Evolutionary conservation across 2,797 vertebrate species (phyloP).

Genomic region (Halcyon badia): DNA sequence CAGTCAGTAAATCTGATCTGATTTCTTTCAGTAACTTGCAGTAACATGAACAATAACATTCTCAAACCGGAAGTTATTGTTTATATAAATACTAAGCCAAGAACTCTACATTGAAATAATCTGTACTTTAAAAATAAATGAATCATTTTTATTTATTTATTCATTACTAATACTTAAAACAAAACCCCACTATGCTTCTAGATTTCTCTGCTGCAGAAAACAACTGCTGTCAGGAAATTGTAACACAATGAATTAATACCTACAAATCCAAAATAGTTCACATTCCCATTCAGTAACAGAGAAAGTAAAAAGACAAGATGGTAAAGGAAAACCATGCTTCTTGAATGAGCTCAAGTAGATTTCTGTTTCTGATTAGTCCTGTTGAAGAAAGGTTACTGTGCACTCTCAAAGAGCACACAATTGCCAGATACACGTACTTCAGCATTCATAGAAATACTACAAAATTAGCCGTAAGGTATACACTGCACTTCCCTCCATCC

Average conservation of each 20-base stretch:
- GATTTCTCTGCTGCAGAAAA: background rate
- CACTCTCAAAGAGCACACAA: background rate
- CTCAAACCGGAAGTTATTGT: background rate
- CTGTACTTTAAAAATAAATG: background rate
- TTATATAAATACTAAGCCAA: background rate
- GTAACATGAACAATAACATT: background rate
- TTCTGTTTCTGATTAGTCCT: background rate
- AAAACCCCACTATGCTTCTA: background rate
- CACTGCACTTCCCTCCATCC: background rate
- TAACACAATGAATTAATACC: background rate
- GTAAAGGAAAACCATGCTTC: background rate
- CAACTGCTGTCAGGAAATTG: background rate
- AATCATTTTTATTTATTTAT: background rate
- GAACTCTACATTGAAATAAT: background rate
- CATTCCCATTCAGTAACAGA: background rate
- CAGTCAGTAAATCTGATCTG: background rate
- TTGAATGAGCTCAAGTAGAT: background rate
- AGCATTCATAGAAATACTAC: background rate
- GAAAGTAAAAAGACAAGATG: background rate
- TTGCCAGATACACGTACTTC: background rate
- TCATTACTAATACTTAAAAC: background rate
- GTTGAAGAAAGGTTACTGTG: background rate
- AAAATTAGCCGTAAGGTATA: background rate
- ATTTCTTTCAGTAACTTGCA: constrained; percentile 1
- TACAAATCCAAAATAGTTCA: background rate